Evolutionary conservation across 2,113 vertebrate species (phyloP), one percentile per base, ranked within the genome.

Genomic region (Butorides virescens): DNA sequence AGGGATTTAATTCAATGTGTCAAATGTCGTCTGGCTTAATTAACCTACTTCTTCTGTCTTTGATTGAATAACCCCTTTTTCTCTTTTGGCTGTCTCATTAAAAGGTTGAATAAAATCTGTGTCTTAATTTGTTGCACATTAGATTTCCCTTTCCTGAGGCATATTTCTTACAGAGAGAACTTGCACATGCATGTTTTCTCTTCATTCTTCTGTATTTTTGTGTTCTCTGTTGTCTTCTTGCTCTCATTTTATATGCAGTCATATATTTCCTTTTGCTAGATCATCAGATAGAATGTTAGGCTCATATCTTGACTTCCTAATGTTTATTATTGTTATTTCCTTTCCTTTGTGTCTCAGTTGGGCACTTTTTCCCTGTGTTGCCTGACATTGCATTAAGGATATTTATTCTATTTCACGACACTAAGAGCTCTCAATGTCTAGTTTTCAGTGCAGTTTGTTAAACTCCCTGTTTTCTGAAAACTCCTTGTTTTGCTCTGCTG

Each of bases 21-120:
- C 80, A 82, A 49, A 11, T 37, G 58, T 39, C 49, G 65, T 73
- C 77, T 90, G 55, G n/a, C 74, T 86, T 92, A 76, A 95, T 94
- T 93, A 93, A 88, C 62, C 61, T 72, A 36, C 61, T 91, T 93
- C 73, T 68, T 94, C 73, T 68, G 42, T 59, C 83, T 93, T 72
- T 84, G 34, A 74, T 68, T 75, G 73, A 89, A 80, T 65, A 88
- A 68, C 11, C 12, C 7, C 10, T 25, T 79, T 88, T 82, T 70
- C 53, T 83, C 55, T 93, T 81, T 66, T 11, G 9, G 8, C 65
- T 49, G n/a, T 81, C 52, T 91, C 58, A 62, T 92, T 94, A 87
- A 92, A 95, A 85, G 49, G 14, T 53, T 91, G 68, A 84, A 62
- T 83, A 80, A 73, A 83, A 93, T 59, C 37, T 90, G 13, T 70